phyloP scores from a whole-genome alignment of 2,113 vertebrate genomes.

The Delphinus delphis region DNA sequence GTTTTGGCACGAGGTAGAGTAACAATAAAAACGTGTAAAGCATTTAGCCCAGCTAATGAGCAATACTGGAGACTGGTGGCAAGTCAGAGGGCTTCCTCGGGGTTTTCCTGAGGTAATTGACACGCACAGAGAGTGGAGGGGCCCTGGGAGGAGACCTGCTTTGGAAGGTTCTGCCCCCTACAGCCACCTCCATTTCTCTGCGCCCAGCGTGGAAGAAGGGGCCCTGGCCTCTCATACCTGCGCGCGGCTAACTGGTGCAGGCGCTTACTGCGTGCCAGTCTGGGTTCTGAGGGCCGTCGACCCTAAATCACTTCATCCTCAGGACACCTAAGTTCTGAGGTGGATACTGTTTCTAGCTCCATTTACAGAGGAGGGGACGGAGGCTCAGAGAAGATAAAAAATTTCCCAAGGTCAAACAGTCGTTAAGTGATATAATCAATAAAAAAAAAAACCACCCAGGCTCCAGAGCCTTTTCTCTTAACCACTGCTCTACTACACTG shows the following conservation, averaged over 20 bases:
- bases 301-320: neutral
- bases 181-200: neutral
- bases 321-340: neutral
- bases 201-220: neutral
- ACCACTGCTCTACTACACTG: rapidly evolving
- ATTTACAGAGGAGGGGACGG: neutral
- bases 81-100: neutral
- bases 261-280: neutral
- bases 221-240: neutral
- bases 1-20: neutral
- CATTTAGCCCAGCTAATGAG: neutral
- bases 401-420: neutral
- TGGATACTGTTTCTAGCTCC: neutral
- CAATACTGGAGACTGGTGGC: neutral
- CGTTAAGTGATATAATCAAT: neutral
- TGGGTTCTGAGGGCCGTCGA: neutral
- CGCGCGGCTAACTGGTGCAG: neutral
- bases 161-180: neutral
- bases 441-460: neutral
- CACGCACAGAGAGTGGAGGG: neutral
- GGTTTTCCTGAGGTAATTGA: neutral
- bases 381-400: neutral
- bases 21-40: neutral
- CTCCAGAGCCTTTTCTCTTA: neutral
- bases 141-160: neutral